These are phyloP conservation scores for Ephestia elutella DNA, from an alignment of 1,140 invertebrate genomes.

Conservation along the genomic window DNA sequence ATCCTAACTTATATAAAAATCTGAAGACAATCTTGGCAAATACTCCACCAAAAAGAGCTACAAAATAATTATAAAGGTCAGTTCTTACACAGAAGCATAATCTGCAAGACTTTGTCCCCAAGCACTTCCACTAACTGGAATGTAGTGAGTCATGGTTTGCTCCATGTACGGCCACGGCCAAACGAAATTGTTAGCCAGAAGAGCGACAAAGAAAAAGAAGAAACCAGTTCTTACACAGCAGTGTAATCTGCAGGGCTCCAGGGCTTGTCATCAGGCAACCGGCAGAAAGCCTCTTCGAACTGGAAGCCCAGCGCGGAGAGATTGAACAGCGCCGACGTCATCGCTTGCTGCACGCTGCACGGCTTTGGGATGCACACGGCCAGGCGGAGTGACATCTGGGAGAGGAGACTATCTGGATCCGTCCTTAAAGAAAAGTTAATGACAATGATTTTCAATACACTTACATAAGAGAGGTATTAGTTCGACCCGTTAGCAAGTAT, in stretches of 20 bases:
- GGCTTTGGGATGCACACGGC: slow-evolving; percentile 39
- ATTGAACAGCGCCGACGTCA: slow-evolving; percentile 26
- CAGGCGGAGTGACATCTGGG: slow-evolving; percentile 28
- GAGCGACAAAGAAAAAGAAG: too few relatives aligned
- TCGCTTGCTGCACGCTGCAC: slow-evolving; percentile 27
- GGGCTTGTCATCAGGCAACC: slow-evolving; percentile 38
- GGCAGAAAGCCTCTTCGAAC: slow-evolving; percentile 27
- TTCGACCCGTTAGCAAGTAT: too few relatives aligned
- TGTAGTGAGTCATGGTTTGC: too few relatives aligned
- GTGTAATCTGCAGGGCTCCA: slow-evolving; percentile 40
- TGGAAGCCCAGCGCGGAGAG: slow-evolving; percentile 19
- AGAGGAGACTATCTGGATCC: slow-evolving; percentile 13
- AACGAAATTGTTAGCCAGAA: too few relatives aligned
- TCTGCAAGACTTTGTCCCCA: slow-evolving; percentile 24
- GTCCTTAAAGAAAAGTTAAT: slow-evolving; percentile 9
- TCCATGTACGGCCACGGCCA: too few relatives aligned
- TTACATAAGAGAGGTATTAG: too few relatives aligned
- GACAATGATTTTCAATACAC: too few relatives aligned
- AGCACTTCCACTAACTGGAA: not conserved
- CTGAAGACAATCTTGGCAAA: too few relatives aligned
- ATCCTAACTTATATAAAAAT: too few relatives aligned
- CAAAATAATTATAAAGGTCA: not conserved
- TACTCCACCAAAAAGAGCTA: too few relatives aligned
- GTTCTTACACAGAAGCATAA: slow-evolving; percentile 44
- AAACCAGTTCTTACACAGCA: slow-evolving; percentile 34